Percentiles rank a stretch among this genome's conserved stretches.
Evolutionary conservation across 2,888 invertebrate genomes (phyloP).

Genomic region (Caenorhabditis sinica): DNA sequence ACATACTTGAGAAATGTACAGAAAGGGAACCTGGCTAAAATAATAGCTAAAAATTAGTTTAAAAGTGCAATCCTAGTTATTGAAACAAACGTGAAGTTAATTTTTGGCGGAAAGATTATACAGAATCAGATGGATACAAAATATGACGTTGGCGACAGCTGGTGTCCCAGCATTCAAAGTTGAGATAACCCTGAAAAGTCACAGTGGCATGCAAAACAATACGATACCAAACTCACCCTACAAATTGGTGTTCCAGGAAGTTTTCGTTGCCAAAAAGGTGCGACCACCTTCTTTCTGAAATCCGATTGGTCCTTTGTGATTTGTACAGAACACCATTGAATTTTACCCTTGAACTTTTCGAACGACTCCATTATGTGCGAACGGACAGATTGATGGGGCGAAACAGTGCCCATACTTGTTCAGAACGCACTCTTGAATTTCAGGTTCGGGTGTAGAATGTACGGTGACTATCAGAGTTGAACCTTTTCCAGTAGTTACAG

Average conservation of each 20-base stretch:
- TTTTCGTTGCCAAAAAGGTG: slow-evolving; percentile 20
- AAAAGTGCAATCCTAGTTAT: neutral
- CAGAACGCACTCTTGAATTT: slow-evolving; percentile 29
- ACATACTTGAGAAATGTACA: slow-evolving; percentile 2
- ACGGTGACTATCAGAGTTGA: slow-evolving; percentile 4
- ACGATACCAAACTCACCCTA: slow-evolving; percentile 1
- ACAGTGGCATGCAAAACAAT: neutral
- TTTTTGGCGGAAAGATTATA: neutral
- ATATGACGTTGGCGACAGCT: slow-evolving; percentile 17
- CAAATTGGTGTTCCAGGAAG: slow-evolving; percentile 17
- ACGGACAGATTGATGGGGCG: slow-evolving; percentile 5
- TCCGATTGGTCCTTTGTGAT: neutral
- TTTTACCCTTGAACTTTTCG: neutral
- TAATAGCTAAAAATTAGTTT: neutral
- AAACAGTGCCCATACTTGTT: slow-evolving; percentile 46
- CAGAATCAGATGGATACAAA: slow-evolving; percentile 23
- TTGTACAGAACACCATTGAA: neutral
- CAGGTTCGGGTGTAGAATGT: neutral
- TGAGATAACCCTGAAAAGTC: slow-evolving; percentile 31
- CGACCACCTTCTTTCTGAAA: slow-evolving; percentile 8
- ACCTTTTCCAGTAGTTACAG: neutral
- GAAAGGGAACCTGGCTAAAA: neutral
- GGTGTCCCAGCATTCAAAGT: slow-evolving; percentile 29
- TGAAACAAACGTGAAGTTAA: neutral
- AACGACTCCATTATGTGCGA: slow-evolving; percentile 11